Evolutionary conservation across 2,113 vertebrate genomes (phyloP).

Genomic region (Clupea harengus): DNA sequence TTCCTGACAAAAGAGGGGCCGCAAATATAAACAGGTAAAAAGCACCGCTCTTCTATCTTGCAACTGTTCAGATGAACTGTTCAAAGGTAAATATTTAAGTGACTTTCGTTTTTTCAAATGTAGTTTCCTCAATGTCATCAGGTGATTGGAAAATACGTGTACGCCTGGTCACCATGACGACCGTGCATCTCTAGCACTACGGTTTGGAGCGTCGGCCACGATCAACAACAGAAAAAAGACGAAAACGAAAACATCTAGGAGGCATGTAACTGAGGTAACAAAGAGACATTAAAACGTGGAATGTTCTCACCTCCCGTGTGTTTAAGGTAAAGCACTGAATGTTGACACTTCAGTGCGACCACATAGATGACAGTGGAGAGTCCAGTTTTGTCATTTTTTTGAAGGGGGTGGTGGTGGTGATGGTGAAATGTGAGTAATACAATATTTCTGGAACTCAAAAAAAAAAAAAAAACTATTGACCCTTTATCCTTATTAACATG

Average conservation of each 20-base stretch:
- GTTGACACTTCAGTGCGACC: not conserved
- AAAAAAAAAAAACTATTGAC: not conserved
- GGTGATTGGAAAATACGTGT: not conserved
- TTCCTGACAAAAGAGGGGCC: not conserved
- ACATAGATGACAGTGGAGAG: not conserved
- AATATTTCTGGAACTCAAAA: slow-evolving; percentile 4
- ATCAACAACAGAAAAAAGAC: not conserved
- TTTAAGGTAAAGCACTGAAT: not conserved
- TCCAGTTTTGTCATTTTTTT: not conserved
- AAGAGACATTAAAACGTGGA: not conserved
- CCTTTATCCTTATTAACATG: not conserved
- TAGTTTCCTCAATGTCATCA: not conserved
- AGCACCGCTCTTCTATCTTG: not conserved
- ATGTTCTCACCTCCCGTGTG: not conserved
- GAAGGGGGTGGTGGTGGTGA: not conserved
- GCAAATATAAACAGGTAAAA: not conserved
- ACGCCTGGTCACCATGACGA: not conserved
- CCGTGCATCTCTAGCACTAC: not conserved
- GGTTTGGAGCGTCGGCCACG: not conserved
- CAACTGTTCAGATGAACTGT: not conserved
- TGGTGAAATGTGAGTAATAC: slow-evolving; percentile 11
- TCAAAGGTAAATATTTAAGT: not conserved
- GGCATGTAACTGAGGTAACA: not conserved
- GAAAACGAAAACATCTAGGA: not conserved
- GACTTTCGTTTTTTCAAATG: not conserved